Evolutionary conservation across 2,113 vertebrate genomes (phyloP), one percentile per base, ranked within the genome.

Genomic region (Sardina pilchardus): DNA sequence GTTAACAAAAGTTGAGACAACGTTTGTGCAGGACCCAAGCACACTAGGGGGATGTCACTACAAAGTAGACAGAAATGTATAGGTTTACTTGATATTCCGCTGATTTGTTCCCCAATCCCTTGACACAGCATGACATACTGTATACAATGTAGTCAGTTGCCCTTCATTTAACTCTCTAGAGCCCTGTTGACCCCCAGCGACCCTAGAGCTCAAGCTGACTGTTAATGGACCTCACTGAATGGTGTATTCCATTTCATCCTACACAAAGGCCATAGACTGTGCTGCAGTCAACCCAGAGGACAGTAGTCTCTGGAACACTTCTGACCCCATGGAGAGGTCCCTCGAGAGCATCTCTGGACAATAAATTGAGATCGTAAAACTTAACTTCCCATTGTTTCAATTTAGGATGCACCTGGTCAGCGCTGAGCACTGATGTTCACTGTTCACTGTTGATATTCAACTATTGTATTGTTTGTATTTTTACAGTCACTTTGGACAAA

Each of bases 181-280:
- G 50, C n/a, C 30, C 2, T 14, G n/a, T 34, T 36, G 71, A 17
- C 71, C 30, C 8, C 34, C 6, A 6, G 30, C 39, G 71, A 78
- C 71, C 71, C 71, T 34, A 36, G 14, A 34, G 30, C 34, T 78
- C 53, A 59, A 59, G 19, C 21, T 59, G 19, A 59, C 19, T 59
- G 53, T 59, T 59, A 59, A 59, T 78, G 5, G 30, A 78, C 26
- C 71, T 34, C 71, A 78, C 34, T 75, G 71, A 75, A 75, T 78
- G 34, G 71, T 4, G 34, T 14, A 78, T 34, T 78, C 71, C 71
- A 36, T 78, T 78, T 78, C 34, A 36, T 36, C 4, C 71, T 5
- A 36, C 14, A 78, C 71, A 78, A 78, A 36, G 71, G 30, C 30
- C 71, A 36, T 34, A 78, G 71, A 78, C 12, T 78, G 30, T 36